phyloP scores from a whole-genome alignment of 92 coral and sea anemone species.

The Zoanthus sansibaricus region DNA sequence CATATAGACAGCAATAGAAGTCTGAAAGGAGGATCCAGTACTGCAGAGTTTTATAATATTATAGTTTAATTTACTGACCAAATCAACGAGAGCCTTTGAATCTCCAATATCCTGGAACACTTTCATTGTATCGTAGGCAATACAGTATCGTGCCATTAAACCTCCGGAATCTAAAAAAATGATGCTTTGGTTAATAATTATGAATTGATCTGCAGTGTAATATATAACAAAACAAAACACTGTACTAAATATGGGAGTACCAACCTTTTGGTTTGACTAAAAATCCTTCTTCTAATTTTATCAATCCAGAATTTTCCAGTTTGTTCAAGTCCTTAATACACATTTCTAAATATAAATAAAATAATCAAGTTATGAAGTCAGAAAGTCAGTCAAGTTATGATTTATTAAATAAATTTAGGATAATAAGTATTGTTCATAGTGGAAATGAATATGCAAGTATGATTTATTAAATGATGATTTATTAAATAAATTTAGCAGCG shows the following conservation, averaged over 20 bases:
- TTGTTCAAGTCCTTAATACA: conserved; percentile 91
- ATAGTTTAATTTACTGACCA: conserved; percentile 63
- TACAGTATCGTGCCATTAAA: conserved; percentile 97
- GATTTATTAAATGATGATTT: too few species aligned
- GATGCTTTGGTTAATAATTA: background rate
- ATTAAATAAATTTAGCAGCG: too few species aligned
- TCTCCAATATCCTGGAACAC: conserved; percentile 80
- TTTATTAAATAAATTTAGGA: background rate
- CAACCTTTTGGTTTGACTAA: conserved; percentile 92
- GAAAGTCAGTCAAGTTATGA: background rate
- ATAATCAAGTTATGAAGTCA: background rate
- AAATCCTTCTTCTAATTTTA: conserved; percentile 96
- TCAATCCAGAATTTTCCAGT: conserved; percentile 78
- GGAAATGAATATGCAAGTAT: too few species aligned
- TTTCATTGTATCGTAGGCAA: conserved; percentile 95
- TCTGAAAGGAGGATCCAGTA: too few species aligned
- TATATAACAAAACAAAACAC: background rate
- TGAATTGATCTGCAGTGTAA: background rate
- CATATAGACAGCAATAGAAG: too few species aligned
- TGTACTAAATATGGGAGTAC: background rate
- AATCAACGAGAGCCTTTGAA: conserved; percentile 78
- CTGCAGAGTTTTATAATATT: too few species aligned
- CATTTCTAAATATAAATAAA: conserved; percentile 65
- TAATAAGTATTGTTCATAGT: background rate
- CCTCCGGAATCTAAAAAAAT: conserved; percentile 81